A percentile compares a stretch with the other conserved stretches of the same genome.
phyloP scores from a whole-genome alignment of 2,797 vertebrate genomes.

The Aplochiton taeniatus region DNA sequence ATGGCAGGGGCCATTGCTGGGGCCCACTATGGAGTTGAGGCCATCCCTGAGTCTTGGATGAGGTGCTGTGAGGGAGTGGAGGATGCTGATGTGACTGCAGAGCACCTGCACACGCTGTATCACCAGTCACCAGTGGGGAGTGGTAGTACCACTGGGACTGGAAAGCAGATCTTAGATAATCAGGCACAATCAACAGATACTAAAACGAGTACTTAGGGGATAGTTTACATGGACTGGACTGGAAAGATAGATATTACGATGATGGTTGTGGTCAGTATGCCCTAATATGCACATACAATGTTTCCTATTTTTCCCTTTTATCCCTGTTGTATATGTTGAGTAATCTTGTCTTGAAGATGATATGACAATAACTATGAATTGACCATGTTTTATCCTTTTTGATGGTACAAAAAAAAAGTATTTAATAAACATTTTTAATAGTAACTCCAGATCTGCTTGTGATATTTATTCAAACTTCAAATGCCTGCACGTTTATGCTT shows the following conservation, averaged over 20 bases:
- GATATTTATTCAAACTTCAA: no score
- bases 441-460: no score
- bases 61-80: constrained; percentile 88
- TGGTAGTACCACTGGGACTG: constrained; percentile 29
- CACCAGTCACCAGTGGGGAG: constrained; percentile 62
- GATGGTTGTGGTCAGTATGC: neutral
- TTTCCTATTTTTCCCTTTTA: no score
- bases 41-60: constrained; percentile 86
- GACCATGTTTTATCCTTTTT: neutral
- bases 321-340: neutral
- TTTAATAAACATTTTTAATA: constrained; percentile 4
- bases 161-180: constrained; percentile 28
- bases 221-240: neutral
- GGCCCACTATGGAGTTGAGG: constrained; percentile 90
- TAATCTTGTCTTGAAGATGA: neutral
- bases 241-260: neutral
- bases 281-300: neutral
- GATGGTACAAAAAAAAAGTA: constrained; percentile 1
- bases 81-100: constrained; percentile 83
- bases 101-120: constrained; percentile 83
- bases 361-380: neutral
- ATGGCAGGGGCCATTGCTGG: constrained; percentile 98
- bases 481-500: no score
- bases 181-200: constrained; percentile 22
- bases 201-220: constrained; percentile 28